phyloP scores from a whole-genome alignment of 2,113 vertebrate genomes.

The Plectropomus leopardus region DNA sequence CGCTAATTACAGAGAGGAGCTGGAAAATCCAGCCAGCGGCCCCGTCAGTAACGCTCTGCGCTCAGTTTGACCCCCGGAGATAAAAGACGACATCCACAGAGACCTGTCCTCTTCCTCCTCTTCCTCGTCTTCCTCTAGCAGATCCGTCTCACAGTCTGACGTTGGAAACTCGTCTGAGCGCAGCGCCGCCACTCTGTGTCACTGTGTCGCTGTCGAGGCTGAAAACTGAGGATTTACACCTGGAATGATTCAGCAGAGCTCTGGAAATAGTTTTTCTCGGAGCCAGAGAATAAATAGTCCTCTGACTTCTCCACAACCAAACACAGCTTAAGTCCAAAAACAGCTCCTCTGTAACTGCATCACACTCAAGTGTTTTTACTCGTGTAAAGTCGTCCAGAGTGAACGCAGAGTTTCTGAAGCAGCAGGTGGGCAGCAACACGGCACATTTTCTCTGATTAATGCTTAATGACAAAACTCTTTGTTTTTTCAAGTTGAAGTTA shows the following conservation, averaged over 20 bases:
- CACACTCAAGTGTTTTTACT: not conserved
- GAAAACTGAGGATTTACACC: conserved; percentile 39
- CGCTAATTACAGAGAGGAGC: conserved; percentile 72
- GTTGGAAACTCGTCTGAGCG: conserved; percentile 12
- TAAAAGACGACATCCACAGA: conserved; percentile 42
- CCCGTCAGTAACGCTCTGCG: conserved; percentile 54
- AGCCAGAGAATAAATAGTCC: conserved; percentile 10
- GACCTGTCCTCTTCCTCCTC: not conserved
- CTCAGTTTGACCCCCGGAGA: conserved; percentile 26
- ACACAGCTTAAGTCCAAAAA: not conserved
- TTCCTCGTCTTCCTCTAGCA: not conserved
- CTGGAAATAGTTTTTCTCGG: conserved; percentile 31
- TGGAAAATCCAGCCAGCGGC: conserved; percentile 36
- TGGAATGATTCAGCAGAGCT: conserved; percentile 42
- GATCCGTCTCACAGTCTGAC: conserved; percentile 27
- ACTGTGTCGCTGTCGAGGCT: conserved; percentile 12
- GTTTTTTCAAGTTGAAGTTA: too few species aligned
- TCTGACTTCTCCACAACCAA: conserved; percentile 28
- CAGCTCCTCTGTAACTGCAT: not conserved
- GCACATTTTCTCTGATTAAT: too few species aligned
- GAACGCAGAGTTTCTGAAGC: too few species aligned
- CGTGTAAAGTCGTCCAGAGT: too few species aligned
- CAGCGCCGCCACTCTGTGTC: conserved; percentile 1
- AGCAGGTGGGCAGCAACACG: too few species aligned
- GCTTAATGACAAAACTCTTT: too few species aligned